A percentile compares a stretch with the other conserved stretches of the same genome.
These are phyloP conservation scores for Menura novaehollandiae DNA, from an alignment of 2,113 vertebrate species.

Conservation along the genomic window DNA sequence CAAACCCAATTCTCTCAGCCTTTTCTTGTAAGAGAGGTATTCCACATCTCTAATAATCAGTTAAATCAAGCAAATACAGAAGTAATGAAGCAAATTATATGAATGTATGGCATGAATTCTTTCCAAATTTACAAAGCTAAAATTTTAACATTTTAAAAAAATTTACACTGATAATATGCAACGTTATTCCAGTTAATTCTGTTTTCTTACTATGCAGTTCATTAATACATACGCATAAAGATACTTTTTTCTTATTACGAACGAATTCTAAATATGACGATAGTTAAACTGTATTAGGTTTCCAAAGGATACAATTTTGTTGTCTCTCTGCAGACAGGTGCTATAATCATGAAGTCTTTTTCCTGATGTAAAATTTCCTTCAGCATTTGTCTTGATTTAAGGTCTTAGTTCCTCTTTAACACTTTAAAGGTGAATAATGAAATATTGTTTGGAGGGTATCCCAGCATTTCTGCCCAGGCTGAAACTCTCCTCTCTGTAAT, in stretches of 20 bases:
- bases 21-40: neutral
- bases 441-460: neutral
- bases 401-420: neutral
- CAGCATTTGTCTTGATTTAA: neutral
- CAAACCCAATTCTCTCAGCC: neutral
- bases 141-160: too few species aligned
- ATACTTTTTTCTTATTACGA: neutral
- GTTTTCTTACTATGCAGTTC: neutral
- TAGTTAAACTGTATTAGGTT: neutral
- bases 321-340: neutral
- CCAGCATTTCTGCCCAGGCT: neutral
- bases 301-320: neutral
- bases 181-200: neutral
- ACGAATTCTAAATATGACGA: neutral
- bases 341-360: neutral
- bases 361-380: neutral
- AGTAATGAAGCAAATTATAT: neutral
- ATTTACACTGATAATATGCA: neutral
- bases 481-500: neutral
- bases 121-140: neutral
- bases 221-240: neutral
- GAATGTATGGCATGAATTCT: neutral
- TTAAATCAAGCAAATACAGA: neutral
- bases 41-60: neutral
- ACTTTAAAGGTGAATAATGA: neutral